Conservation (phyloP, 2,113 vertebrate genomes). For the Buteo buteo region DNA sequence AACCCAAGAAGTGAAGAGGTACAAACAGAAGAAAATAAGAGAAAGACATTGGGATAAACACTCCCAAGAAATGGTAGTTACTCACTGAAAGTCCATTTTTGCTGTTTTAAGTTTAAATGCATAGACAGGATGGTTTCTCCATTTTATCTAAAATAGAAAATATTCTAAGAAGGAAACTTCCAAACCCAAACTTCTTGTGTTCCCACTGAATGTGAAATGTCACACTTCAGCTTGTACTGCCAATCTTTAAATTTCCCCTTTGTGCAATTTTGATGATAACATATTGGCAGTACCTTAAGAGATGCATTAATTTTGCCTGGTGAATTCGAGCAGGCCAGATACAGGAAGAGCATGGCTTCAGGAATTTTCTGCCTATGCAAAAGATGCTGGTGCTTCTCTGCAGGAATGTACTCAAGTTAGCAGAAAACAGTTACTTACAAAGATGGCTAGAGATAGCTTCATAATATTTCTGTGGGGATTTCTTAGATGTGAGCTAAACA, state of each 20-base stretch:
- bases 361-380: not conserved
- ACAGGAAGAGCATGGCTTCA: not conserved
- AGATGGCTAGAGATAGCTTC: not conserved
- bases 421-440: not conserved
- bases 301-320: not conserved
- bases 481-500: not conserved
- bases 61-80: not conserved
- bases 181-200: not conserved
- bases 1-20: not conserved
- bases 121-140: not conserved
- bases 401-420: not conserved
- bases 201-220: not conserved
- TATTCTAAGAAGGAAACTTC: not conserved
- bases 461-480: not conserved
- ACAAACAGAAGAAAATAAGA: not conserved
- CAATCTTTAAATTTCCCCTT: not conserved
- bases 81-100: not conserved
- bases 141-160: not conserved
- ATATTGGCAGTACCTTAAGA: not conserved
- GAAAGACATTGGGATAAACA: accelerated
- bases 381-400: not conserved
- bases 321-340: not conserved
- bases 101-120: not conserved
- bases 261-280: not conserved
- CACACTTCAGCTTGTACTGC: not conserved